Evolutionary conservation across 2,113 vertebrate species (phyloP), one percentile per base, ranked within the genome.

Genomic region (Etheostoma cragini): DNA sequence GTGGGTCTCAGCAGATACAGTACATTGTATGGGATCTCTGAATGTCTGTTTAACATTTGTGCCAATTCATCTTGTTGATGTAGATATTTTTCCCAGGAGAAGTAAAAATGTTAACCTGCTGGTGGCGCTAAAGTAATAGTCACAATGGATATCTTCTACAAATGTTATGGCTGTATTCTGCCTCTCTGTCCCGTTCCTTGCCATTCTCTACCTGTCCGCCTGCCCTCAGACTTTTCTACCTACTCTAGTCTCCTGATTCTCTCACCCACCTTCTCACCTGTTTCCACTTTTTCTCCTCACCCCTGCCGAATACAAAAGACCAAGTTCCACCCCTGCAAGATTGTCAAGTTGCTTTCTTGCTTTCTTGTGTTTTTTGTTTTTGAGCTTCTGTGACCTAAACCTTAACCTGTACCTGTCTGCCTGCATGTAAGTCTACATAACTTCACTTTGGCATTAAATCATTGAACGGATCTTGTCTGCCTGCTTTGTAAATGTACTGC

Each of bases 1-100:
- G 72, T 75, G 72, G 71, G 33, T 68, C 78, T 80, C 77, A 85
- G 77, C 82, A 87, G 69, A 84, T 62, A 52, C 33, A 33, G 8
- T 67, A 11, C 50, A 19, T 17, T 0, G 16, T 30, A 15, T 4
- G 24, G 56, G 15, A 30, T 30, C 26, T 30, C 3, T 17, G 26
- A 33, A 60, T 16, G 14, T 17, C 38, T 38, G 35, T 38, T 38
- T 38, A 10, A 38, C 35, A 38, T 11, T 35, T 19, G 57, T 33
- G 60, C 15, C 24, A 60, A 60, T 60, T 8, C 57, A 14, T 58
- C 26, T 58, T 16, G 56, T 11, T 57, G 22, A 22, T 30, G 24
- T 16, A 33, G n/a, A 33, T 12, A 24, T 17, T 33, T 33, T 8
- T 60, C 15, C 8, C 16, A 8, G 16, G 21, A 61, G 8, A 38